Evolutionary conservation across 2,113 vertebrate genomes (phyloP).

Genomic region (Engystomops pustulosus): DNA sequence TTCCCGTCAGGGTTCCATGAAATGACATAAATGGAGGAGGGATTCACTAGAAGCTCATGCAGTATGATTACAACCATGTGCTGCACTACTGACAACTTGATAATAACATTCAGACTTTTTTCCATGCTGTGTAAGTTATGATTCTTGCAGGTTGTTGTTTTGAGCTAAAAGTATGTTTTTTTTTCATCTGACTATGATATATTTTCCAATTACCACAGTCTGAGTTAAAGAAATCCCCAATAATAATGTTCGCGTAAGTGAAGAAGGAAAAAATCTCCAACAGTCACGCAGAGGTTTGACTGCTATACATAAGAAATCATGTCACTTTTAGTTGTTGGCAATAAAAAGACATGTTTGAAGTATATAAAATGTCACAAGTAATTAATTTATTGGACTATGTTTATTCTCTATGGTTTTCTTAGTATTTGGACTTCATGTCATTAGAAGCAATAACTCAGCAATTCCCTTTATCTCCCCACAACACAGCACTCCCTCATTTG

Average conservation of each 20-base stretch:
- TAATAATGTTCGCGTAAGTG: neutral
- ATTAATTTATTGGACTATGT: slow-evolving; percentile 44
- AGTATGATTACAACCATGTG: neutral
- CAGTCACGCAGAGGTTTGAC: neutral
- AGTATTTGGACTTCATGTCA: slow-evolving; percentile 32
- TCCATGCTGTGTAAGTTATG: neutral
- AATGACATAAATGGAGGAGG: neutral
- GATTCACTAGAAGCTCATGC: neutral
- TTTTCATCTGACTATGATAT: neutral
- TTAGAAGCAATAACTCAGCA: slow-evolving; percentile 51
- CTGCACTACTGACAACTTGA: neutral
- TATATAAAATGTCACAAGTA: slow-evolving; percentile 32
- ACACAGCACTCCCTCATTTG: slow-evolving; percentile 46
- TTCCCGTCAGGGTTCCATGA: too few relatives aligned
- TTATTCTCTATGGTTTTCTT: slow-evolving; percentile 28
- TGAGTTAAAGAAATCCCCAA: neutral
- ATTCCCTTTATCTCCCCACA: slow-evolving; percentile 50
- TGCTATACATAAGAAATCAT: slow-evolving; percentile 20
- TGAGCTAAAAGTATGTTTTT: neutral
- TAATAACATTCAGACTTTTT: neutral
- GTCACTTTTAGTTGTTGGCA: slow-evolving; percentile 6
- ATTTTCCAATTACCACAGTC: neutral
- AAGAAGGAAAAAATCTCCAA: neutral
- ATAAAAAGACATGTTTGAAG: slow-evolving; percentile 25
- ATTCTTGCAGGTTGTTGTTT: neutral